Conservation (phyloP, 2,797 vertebrate genomes). For the Eidolon dupreanum region DNA sequence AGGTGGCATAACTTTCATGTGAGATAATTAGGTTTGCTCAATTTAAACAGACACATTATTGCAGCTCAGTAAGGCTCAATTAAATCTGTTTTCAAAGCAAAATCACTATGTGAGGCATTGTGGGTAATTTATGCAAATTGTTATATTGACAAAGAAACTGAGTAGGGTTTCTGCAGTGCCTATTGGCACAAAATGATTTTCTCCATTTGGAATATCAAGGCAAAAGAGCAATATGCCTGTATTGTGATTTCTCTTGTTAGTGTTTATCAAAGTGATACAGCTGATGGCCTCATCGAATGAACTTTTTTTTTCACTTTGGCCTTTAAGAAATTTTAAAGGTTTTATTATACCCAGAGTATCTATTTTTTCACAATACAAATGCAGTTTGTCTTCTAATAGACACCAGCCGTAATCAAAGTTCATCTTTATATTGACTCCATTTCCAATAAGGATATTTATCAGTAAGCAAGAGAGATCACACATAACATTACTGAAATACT, state of each 20-base stretch:
- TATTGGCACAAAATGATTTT: slow-evolving; percentile 81
- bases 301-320: slow-evolving; percentile 70
- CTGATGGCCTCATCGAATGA: slow-evolving; percentile 54
- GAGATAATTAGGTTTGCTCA: slow-evolving; percentile 87
- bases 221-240: slow-evolving; percentile 74
- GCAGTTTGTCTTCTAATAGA: slow-evolving; percentile 52
- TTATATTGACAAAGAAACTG: slow-evolving; percentile 83
- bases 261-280: slow-evolving; percentile 74
- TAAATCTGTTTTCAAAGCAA: slow-evolving; percentile 87
- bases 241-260: slow-evolving; percentile 53
- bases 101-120: slow-evolving; percentile 82
- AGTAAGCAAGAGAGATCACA: neutral
- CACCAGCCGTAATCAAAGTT: slow-evolving; percentile 71
- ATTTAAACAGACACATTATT: slow-evolving; percentile 87
- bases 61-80: slow-evolving; percentile 85
- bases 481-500: neutral
- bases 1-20: slow-evolving; percentile 87
- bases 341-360: slow-evolving; percentile 54
- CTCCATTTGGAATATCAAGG: slow-evolving; percentile 66
- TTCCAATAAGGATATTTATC: neutral
- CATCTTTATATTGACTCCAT: neutral
- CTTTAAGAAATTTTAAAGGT: slow-evolving; percentile 59
- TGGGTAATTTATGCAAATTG: slow-evolving; percentile 86
- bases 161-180: slow-evolving; percentile 74
- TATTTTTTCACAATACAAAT: slow-evolving; percentile 69